Conservation (phyloP, 2,797 vertebrate genomes). For the Emydoidea blandingii region DNA sequence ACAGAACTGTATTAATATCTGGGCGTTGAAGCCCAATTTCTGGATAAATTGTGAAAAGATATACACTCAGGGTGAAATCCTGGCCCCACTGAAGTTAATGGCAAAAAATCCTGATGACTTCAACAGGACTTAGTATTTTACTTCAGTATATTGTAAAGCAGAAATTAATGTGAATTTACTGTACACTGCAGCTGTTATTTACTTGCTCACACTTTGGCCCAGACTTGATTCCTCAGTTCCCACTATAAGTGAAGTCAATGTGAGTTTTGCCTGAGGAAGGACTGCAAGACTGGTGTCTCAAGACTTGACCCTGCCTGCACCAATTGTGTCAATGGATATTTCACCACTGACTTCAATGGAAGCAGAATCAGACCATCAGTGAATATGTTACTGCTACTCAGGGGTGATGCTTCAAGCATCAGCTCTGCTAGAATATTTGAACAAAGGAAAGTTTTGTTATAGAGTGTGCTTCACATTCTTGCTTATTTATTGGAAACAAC, state of each 20-base stretch:
- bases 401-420: background rate
- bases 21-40: background rate
- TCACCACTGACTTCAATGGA: background rate
- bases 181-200: background rate
- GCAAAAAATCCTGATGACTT: background rate
- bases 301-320: background rate
- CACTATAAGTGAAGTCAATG: background rate
- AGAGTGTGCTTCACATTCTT: background rate
- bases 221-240: conserved; percentile 4
- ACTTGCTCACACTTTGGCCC: background rate
- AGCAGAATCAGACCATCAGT: background rate
- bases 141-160: background rate
- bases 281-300: background rate
- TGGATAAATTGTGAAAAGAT: background rate
- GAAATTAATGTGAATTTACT: background rate
- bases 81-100: background rate
- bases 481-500: background rate
- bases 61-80: background rate
- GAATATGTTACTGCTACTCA: background rate
- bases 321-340: background rate
- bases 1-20: conserved; percentile 40
- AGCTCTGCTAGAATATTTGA: background rate
- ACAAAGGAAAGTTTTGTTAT: background rate
- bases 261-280: background rate
- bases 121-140: background rate